Evolutionary conservation across 1,140 invertebrate species (phyloP), one percentile per base, ranked within the genome.

Genomic region (Agraylea sexmaculata): DNA sequence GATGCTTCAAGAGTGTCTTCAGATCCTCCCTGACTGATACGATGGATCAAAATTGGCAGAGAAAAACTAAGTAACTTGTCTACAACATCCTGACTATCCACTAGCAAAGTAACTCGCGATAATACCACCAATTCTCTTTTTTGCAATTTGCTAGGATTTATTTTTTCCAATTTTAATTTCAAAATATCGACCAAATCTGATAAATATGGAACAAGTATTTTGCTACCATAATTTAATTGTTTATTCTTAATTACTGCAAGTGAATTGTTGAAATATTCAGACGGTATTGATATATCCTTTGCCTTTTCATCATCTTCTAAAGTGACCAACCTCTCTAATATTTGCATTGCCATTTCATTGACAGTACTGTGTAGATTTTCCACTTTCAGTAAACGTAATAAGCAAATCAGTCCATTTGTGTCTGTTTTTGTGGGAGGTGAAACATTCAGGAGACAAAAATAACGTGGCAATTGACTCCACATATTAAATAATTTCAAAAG

Each of bases 291-390:
- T 46, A 42, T 46, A 30, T 69, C 59, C 31, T 62, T 55, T 2
- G 51, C 51, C 47, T 70, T 67, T n/a, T 67, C 64, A 40, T 73
- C 71, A 40, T 71, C 68, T 48, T 66, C 57, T 38, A 79, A 58
- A 1, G 75, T 82, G 35, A 94, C 53, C 20, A 95, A 55, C 46
- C 82, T 81, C 51, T 87, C 79, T 3, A 93, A 59, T 53, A 92
- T 77, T 47, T 83, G 77, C 37, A 90, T 61, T 37, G 93, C 78
- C 18, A 73, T 57, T 46, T 73, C 77, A 6, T 74, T 61, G 0
- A 93, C 87, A 12, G 65, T 65, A 1, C 59, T 46, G 50, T 74
- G 70, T 4, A 71, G 71, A 58, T 85, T 86, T 2, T 71, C 63
- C 31, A 74, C 73, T 4, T 73, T 47, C 4, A 93, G 59, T 31